Evolutionary conservation across 2,113 vertebrate species (phyloP).

Genomic region (Odobenus rosmarus): DNA sequence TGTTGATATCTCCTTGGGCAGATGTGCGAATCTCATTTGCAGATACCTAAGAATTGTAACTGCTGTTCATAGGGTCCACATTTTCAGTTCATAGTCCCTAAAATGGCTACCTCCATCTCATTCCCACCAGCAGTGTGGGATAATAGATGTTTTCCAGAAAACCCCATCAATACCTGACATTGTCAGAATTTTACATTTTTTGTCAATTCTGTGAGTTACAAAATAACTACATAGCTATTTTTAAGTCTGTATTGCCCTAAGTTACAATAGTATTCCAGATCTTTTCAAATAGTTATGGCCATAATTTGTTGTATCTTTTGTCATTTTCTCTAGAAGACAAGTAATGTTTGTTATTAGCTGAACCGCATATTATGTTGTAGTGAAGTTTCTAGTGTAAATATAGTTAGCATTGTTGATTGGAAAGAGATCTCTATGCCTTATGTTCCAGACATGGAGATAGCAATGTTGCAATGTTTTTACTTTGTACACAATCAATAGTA

Average conservation of each 20-base stretch:
- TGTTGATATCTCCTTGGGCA: neutral
- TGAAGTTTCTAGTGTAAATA: slow-evolving; percentile 4
- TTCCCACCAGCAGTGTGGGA: neutral
- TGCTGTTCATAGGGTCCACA: neutral
- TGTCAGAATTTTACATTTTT: neutral
- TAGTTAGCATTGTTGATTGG: neutral
- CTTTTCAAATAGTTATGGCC: neutral
- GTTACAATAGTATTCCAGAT: neutral
- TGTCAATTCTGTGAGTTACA: neutral
- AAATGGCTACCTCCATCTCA: neutral
- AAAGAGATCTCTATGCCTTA: neutral
- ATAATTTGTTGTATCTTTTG: neutral
- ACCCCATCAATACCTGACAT: neutral
- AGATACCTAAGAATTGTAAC: neutral
- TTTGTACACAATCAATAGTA: neutral
- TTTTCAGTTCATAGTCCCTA: neutral
- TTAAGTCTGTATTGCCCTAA: neutral
- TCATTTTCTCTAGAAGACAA: neutral
- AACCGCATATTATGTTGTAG: neutral
- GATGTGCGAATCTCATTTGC: neutral
- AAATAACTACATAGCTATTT: neutral
- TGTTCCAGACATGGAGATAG: neutral
- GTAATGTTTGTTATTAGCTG: neutral
- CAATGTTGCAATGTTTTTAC: neutral
- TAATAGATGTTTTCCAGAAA: neutral